A percentile compares a stretch with the other conserved stretches of the same genome.
phyloP scores from a whole-genome alignment of 2,797 vertebrate genomes.

The Hozukius guyotensis region DNA sequence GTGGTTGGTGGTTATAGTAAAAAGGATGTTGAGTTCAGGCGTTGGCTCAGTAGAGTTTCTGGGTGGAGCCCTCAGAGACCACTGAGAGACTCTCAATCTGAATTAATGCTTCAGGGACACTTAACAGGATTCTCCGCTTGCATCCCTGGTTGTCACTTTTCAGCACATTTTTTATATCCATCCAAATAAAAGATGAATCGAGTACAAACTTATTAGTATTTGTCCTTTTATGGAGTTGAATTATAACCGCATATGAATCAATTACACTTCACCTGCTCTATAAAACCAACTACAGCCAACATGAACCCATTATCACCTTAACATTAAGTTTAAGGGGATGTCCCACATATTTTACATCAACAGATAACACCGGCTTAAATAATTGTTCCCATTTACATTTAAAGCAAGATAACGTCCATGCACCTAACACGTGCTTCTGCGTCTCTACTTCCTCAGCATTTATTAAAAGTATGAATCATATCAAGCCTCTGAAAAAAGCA shows the following conservation, averaged over 20 bases:
- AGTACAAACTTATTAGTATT: neutral
- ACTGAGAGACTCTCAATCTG: neutral
- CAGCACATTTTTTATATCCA: neutral
- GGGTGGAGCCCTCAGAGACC: constrained; percentile 25
- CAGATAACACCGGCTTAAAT: neutral
- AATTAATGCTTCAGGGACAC: neutral
- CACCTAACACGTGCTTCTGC: constrained; percentile 29
- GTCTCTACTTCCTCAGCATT: constrained; percentile 52
- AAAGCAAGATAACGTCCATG: neutral
- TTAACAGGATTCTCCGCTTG: neutral
- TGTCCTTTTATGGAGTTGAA: neutral
- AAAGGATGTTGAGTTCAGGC: constrained; percentile 37
- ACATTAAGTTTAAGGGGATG: neutral
- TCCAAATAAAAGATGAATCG: neutral
- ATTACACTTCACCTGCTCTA: neutral
- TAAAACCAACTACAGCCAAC: neutral
- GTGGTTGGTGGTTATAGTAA: neutral
- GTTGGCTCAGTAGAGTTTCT: constrained; percentile 28
- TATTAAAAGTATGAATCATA: constrained; percentile 56
- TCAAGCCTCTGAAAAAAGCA: constrained; percentile 39
- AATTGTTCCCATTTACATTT: neutral
- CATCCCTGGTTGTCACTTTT: neutral
- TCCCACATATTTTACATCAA: neutral
- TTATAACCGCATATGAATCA: neutral
- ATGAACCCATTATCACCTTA: neutral